Percentiles rank a stretch among this genome's conserved stretches.
Evolutionary conservation across 2,888 invertebrate genomes (phyloP).

Genomic region (Sphaeridia pumilis): DNA sequence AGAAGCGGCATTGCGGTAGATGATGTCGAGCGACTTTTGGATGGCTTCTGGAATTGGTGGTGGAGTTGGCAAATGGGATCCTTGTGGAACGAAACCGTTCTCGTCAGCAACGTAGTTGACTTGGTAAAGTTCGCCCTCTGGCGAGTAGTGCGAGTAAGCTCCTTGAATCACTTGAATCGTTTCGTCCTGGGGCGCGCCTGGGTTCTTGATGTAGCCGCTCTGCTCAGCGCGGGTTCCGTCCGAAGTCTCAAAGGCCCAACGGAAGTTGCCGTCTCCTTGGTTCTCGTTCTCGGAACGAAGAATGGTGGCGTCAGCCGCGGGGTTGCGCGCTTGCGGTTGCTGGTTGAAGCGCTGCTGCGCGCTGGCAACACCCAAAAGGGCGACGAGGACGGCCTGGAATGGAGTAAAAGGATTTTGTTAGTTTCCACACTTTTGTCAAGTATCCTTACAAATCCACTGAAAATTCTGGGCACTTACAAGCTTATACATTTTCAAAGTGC

Average conservation of each 20-base stretch:
- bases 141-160: conserved; percentile 9
- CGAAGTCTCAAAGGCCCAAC: conserved; percentile 23
- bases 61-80: conserved; percentile 30
- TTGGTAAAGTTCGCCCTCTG: conserved; percentile 1
- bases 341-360: conserved; percentile 1
- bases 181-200: conserved; percentile 1
- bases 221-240: conserved; percentile 20
- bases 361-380: conserved; percentile 1
- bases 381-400: conserved; percentile 1
- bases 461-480: too few relatives aligned
- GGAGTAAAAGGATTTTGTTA: too few relatives aligned
- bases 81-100: conserved; percentile 12
- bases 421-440: too few relatives aligned
- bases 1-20: conserved; percentile 10
- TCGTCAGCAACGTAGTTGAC: conserved; percentile 11
- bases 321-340: neutral
- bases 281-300: conserved; percentile 21
- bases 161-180: conserved; percentile 7
- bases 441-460: too few relatives aligned
- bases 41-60: conserved; percentile 34
- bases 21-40: conserved; percentile 16
- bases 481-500: too few relatives aligned
- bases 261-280: conserved; percentile 19
- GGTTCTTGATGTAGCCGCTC: conserved; percentile 10
- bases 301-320: conserved; percentile 15